Evolutionary conservation across 1,140 invertebrate species (phyloP).

Genomic region (Drosophila lini): DNA sequence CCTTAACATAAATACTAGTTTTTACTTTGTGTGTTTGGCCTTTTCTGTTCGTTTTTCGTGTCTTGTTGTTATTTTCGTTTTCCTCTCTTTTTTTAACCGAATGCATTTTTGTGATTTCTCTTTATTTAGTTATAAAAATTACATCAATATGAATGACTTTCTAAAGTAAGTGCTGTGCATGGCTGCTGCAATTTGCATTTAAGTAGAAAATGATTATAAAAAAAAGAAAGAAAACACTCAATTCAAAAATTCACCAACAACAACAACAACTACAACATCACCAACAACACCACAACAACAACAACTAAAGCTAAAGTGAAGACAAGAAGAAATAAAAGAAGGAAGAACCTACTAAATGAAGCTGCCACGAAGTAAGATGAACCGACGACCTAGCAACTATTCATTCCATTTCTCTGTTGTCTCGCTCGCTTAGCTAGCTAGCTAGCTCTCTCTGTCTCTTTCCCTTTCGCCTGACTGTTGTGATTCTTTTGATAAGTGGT

Average conservation of each 20-base stretch:
- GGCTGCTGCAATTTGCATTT: constrained; percentile 56
- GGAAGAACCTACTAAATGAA: not conserved
- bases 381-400: constrained; percentile 23
- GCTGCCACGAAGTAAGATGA: constrained; percentile 34
- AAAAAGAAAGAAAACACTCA: constrained; percentile 18
- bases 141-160: constrained; percentile 84
- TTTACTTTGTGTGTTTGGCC: constrained; percentile 11
- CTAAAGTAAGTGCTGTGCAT: constrained; percentile 75
- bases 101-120: constrained; percentile 56
- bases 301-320: constrained; percentile 23
- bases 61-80: constrained; percentile 26
- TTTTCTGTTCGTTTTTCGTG: constrained; percentile 18
- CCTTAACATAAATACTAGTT: not conserved
- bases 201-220: constrained; percentile 30
- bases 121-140: constrained; percentile 84
- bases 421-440: constrained; percentile 19
- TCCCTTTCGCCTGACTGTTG: constrained; percentile 30
- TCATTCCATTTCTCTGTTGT: constrained; percentile 48
- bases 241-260: constrained; percentile 43
- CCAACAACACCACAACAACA: constrained; percentile 29
- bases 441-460: constrained; percentile 11
- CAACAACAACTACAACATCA: constrained; percentile 21
- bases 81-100: constrained; percentile 41
- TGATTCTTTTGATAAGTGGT: not conserved
- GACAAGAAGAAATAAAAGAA: constrained; percentile 4